Conservation (phyloP, 2,888 invertebrate species). For the Hydrotaea cyrtoneurina region DNA sequence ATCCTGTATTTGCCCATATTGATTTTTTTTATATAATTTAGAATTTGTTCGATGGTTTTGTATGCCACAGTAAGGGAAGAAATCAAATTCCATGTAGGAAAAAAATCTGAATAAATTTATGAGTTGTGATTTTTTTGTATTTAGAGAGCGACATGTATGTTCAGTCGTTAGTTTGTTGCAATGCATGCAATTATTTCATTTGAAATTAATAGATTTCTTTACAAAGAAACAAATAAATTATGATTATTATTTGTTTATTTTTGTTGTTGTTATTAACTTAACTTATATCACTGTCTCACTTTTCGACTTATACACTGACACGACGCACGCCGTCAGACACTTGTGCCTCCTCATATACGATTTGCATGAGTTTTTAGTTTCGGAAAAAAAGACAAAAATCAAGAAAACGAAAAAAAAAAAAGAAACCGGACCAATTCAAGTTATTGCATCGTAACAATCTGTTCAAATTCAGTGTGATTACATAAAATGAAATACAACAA, state of each 20-base stretch:
- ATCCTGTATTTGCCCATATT: no score
- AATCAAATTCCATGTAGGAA: no score
- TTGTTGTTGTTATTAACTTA: no score
- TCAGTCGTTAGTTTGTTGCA: not conserved
- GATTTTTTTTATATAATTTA: no score
- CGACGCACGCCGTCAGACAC: no score
- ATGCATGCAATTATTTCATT: slow-evolving; percentile 9
- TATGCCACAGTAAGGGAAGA: no score
- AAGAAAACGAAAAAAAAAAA: not conserved
- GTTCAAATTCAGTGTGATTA: slow-evolving; percentile 27
- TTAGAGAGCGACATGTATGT: not conserved
- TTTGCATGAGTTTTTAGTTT: slow-evolving; percentile 45
- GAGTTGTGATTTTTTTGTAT: no score
- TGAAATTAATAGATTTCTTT: slow-evolving; percentile 8
- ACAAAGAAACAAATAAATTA: slow-evolving; percentile 3
- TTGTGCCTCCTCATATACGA: not conserved
- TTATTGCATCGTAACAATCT: slow-evolving; percentile 34
- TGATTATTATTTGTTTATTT: slow-evolving; percentile 2
- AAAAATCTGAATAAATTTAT: no score
- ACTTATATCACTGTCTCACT: slow-evolving; percentile 33
- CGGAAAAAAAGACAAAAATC: not conserved
- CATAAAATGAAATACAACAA: slow-evolving; percentile 6
- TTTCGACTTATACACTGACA: no score
- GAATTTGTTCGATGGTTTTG: no score
- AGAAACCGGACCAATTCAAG: slow-evolving; percentile 35